These are phyloP conservation scores for Drosophila biarmipes DNA, from an alignment of 1,140 invertebrate genomes.

Conservation along the genomic window DNA sequence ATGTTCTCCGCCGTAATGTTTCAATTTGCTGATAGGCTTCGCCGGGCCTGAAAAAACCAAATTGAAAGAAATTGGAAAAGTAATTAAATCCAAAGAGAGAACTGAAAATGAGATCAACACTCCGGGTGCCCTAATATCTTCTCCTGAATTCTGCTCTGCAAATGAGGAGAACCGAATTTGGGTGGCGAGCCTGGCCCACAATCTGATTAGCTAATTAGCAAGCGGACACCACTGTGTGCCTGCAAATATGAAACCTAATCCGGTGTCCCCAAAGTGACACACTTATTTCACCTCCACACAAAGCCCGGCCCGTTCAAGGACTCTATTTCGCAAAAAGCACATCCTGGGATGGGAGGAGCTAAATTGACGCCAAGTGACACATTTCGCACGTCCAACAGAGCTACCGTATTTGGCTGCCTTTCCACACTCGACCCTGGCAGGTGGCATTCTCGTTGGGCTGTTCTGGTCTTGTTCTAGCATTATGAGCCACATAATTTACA, in stretches of 20 bases:
- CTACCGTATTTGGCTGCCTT: slow-evolving; percentile 11
- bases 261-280: slow-evolving; percentile 51
- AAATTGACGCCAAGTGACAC: slow-evolving; percentile 48
- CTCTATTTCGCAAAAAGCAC: slow-evolving; percentile 51
- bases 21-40: slow-evolving; percentile 24
- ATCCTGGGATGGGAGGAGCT: slow-evolving; percentile 17
- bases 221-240: slow-evolving; percentile 13
- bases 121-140: neutral
- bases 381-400: slow-evolving; percentile 18
- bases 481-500: slow-evolving; percentile 68
- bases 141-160: neutral
- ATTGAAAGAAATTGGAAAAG: neutral
- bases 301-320: slow-evolving; percentile 26
- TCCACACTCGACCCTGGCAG: slow-evolving; percentile 46
- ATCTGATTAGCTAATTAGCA: slow-evolving; percentile 69
- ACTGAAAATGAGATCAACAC: no score
- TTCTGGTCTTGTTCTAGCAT: slow-evolving; percentile 44
- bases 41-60: no score
- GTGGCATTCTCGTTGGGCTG: slow-evolving; percentile 24
- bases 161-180: neutral
- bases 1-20: slow-evolving; percentile 5
- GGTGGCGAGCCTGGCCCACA: slow-evolving; percentile 10
- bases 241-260: slow-evolving; percentile 56
- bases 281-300: slow-evolving; percentile 30
- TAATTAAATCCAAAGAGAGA: neutral